A percentile compares a stretch with the other conserved stretches of the same genome.
These are phyloP conservation scores for Acronicta psi DNA, from an alignment of 2,888 invertebrate genomes.

Conservation along the genomic window DNA sequence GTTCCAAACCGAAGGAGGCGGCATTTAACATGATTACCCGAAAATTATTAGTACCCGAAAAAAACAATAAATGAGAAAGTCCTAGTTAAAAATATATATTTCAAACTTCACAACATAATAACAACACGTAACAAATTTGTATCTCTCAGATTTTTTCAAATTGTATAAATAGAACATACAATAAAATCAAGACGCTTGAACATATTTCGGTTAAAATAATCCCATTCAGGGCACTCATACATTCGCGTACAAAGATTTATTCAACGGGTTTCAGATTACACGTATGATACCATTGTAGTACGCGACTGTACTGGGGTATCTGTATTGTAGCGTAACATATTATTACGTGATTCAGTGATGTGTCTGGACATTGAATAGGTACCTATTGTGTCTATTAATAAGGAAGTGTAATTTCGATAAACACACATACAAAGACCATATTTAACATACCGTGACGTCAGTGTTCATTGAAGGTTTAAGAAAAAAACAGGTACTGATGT, in stretches of 20 bases:
- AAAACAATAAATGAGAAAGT: too few species aligned
- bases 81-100: too few species aligned
- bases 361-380: constrained; percentile 3
- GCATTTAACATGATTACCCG: too few species aligned
- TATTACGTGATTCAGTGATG: constrained; percentile 12
- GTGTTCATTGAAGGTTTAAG: too few species aligned
- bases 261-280: constrained; percentile 69
- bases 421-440: too few species aligned
- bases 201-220: constrained; percentile 54
- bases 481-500: too few species aligned
- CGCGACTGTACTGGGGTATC: constrained; percentile 26
- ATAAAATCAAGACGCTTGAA: constrained; percentile 15
- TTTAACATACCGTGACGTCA: too few species aligned
- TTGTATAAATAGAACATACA: background rate
- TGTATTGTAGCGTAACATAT: constrained; percentile 9
- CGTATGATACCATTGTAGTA: constrained; percentile 46
- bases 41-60: too few species aligned
- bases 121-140: too few species aligned
- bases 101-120: too few species aligned
- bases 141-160: too few species aligned
- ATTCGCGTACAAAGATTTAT: constrained; percentile 58
- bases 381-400: constrained; percentile 6
- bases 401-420: background rate
- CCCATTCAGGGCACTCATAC: constrained; percentile 31
- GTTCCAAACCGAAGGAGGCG: too few species aligned